Conservation (phyloP, 1,140 invertebrate genomes). For the Frieseomelitta varia region DNA sequence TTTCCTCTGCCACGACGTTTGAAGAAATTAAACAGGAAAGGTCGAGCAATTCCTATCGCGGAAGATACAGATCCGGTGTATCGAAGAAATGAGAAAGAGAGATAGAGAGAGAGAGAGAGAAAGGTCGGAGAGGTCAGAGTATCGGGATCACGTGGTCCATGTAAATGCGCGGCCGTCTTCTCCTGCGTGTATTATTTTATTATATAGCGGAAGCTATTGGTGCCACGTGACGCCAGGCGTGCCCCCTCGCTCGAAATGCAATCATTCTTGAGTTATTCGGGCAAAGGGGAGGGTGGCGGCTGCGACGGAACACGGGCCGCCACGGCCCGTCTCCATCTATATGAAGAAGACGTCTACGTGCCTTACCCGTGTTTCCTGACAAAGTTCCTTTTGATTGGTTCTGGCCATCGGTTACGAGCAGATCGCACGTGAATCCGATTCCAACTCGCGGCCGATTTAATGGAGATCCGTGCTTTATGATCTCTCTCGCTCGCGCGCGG, state of each 20-base stretch:
- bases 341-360: constrained; percentile 44
- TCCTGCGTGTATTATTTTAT: constrained; percentile 71
- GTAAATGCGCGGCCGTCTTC: constrained; percentile 39
- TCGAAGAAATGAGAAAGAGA: neutral
- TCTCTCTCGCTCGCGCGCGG: neutral
- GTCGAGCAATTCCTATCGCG: neutral
- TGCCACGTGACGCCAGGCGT: constrained; percentile 74
- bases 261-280: constrained; percentile 80
- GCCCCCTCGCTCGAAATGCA: constrained; percentile 67
- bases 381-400: constrained; percentile 47
- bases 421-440: constrained; percentile 26
- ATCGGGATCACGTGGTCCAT: constrained; percentile 43
- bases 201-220: constrained; percentile 74
- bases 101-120: no score
- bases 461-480: constrained; percentile 13
- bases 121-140: neutral
- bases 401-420: constrained; percentile 23
- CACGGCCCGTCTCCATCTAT: neutral
- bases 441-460: neutral
- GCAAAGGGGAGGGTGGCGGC: constrained; percentile 45
- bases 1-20: neutral
- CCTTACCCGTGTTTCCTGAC: constrained; percentile 18
- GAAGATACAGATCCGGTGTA: neutral
- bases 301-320: constrained; percentile 17
- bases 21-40: neutral